These are phyloP conservation scores for Callorhinus ursinus DNA, from an alignment of 2,113 vertebrate genomes.

Conservation along the genomic window DNA sequence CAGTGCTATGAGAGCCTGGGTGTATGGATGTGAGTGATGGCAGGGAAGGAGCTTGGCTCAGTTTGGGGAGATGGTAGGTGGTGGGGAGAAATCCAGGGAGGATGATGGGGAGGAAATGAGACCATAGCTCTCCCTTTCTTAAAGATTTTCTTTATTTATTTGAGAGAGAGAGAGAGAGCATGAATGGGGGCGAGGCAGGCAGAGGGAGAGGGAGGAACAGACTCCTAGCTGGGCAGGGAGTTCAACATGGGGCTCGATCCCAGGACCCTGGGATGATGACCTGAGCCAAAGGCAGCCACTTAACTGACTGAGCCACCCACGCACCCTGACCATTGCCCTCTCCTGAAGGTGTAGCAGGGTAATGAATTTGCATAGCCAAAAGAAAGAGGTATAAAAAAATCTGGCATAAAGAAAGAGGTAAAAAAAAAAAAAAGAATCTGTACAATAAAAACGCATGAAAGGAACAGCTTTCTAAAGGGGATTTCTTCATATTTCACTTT, in stretches of 20 bases:
- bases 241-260: background rate
- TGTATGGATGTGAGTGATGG: background rate
- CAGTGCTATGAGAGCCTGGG: background rate
- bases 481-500: conserved; percentile 21
- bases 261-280: background rate
- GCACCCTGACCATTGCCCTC: background rate
- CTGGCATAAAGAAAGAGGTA: background rate
- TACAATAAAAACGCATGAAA: background rate
- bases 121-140: background rate
- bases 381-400: background rate
- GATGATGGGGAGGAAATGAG: background rate
- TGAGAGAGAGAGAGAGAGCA: background rate
- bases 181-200: background rate
- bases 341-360: background rate
- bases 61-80: background rate
- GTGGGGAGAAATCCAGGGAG: background rate
- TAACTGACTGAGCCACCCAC: background rate
- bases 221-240: background rate
- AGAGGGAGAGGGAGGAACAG: background rate
- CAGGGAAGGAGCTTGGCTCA: background rate
- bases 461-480: background rate
- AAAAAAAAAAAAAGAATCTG: background rate
- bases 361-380: background rate
- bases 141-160: background rate
- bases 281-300: background rate